These are phyloP conservation scores for Talpa occidentalis DNA, from an alignment of 2,113 vertebrate species.

Conservation along the genomic window DNA sequence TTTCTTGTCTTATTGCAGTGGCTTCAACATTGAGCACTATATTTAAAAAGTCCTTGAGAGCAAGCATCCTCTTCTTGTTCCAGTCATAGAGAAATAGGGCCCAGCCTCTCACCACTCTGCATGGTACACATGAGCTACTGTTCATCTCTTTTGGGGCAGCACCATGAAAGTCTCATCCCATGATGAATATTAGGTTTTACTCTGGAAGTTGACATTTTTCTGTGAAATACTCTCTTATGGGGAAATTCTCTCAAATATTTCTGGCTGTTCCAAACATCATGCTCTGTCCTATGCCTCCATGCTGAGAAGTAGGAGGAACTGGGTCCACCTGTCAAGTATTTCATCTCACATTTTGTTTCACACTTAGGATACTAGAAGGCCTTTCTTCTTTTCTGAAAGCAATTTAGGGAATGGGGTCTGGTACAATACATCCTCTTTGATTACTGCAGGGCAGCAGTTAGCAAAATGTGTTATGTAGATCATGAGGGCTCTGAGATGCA, in stretches of 20 bases:
- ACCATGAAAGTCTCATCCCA: too few species aligned
- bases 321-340: background rate
- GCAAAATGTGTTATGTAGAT: background rate
- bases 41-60: background rate
- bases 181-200: background rate
- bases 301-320: background rate
- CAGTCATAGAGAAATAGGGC: background rate
- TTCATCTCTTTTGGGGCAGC: background rate
- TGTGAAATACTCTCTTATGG: background rate
- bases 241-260: background rate
- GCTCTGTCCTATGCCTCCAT: background rate
- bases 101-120: background rate
- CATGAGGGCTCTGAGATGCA: background rate
- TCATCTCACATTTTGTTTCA: background rate
- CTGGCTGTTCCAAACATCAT: background rate
- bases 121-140: background rate
- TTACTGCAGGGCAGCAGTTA: background rate
- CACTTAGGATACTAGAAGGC: background rate
- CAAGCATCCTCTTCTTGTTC: background rate
- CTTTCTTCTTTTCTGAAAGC: background rate
- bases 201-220: background rate
- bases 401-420: too few species aligned
- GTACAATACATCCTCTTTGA: background rate
- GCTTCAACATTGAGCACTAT: background rate
- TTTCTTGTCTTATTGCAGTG: background rate